Base-by-base conservation (phyloP, 2,888 invertebrate genomes). In the Linnaemya tessellans region DNA sequence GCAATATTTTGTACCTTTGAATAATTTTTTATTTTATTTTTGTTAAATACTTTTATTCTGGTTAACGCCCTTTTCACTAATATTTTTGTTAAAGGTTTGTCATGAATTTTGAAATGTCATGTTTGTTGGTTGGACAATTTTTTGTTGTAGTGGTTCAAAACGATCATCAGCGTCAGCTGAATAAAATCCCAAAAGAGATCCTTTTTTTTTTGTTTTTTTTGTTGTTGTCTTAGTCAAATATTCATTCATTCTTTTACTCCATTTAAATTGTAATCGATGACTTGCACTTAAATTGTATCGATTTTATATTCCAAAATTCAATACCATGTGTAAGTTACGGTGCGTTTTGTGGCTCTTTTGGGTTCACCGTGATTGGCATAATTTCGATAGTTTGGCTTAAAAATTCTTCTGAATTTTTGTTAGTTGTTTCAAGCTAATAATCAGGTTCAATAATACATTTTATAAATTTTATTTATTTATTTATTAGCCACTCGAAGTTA, bases 131-230 rank as follows among this genome's bases (percentile, higher is more conserved):
- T 75, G 81, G 78, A 77, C 83, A 75, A 78, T 84, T 84, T 74
- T 75, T 78, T 64, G 11, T 74, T 62, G 18, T 62, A 9, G 46
- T 46, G 46, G 30, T 30, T 13, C 10, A 10, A n/a, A 62, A 73
- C 77, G 80, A 84, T 85, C 82, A 18, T 79, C 49, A 46, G 64
- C 74, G 85, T 85, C 85, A 85, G 85, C 85, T 85, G 85, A 85
- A 82, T 71, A 79, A 85, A 82, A 85, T 85, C 85, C 78, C 85
- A 85, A 79, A 79, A 82, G 82, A 85, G 85, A 85, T 85, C 85
- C 85, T 85, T 84, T 82, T 78, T 46, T 75, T 67, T 13, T n/a
- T n/a, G 9, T 73, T 4, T n/a, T n/a, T n/a, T n/a, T n/a, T n/a
- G n/a, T n/a, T n/a, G n/a, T n/a, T 25, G 3, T 60, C 73, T 73